Evolutionary conservation across 1,140 invertebrate genomes (phyloP).

Genomic region (Apocrypta bakeri): DNA sequence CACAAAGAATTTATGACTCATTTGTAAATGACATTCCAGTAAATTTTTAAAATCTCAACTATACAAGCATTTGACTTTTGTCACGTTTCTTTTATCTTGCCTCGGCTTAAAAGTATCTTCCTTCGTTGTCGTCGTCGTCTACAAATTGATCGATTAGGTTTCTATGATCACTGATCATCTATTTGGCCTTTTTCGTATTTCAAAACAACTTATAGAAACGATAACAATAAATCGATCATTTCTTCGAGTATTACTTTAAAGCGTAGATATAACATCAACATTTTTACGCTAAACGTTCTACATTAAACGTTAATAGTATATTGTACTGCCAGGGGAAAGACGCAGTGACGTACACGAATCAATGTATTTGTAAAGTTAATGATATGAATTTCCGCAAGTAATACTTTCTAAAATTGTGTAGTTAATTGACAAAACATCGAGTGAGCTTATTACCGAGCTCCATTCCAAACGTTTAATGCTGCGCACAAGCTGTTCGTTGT

Average conservation of each 20-base stretch:
- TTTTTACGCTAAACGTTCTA: neutral
- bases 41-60: neutral
- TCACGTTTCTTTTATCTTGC: neutral
- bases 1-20: neutral
- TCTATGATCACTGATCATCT: neutral
- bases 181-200: neutral
- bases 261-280: neutral
- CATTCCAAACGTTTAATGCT: neutral
- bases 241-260: constrained; percentile 20
- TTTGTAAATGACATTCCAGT: neutral
- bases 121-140: neutral
- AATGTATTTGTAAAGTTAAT: neutral
- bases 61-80: neutral
- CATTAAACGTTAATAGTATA: neutral
- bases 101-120: constrained; percentile 6
- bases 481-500: constrained; percentile 20
- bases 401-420: neutral
- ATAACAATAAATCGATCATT: constrained; percentile 26
- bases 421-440: neutral
- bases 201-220: neutral
- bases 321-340: constrained; percentile 16
- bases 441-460: constrained; percentile 10
- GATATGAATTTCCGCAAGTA: constrained; percentile 7
- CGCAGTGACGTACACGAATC: neutral
- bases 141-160: constrained; percentile 5